phyloP scores from a whole-genome alignment of 2,888 invertebrate species.

The Muscina levida region DNA sequence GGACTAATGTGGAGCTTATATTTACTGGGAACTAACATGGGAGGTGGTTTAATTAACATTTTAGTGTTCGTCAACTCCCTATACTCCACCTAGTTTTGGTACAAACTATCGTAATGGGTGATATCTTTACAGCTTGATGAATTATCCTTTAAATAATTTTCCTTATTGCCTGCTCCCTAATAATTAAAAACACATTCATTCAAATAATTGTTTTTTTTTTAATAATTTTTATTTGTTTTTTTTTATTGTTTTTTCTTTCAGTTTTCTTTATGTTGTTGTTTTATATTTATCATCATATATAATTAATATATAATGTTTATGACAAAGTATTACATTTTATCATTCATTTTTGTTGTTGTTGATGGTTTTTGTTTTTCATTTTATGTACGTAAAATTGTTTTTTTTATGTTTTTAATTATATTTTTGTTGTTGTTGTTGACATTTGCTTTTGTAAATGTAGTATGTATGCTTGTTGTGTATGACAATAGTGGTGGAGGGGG shows the following conservation, averaged over 20 bases:
- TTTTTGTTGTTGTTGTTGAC: slow-evolving; percentile 50
- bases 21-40: too few relatives aligned
- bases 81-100: too few relatives aligned
- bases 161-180: too few relatives aligned
- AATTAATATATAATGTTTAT: slow-evolving; percentile 67
- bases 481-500: too few relatives aligned
- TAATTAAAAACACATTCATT: slow-evolving; percentile 48
- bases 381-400: slow-evolving; percentile 72
- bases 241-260: slow-evolving; percentile 55
- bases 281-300: slow-evolving; percentile 64
- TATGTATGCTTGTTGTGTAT: slow-evolving; percentile 36
- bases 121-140: too few relatives aligned
- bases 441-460: slow-evolving; percentile 52
- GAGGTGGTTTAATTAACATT: too few relatives aligned
- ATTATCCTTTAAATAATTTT: too few relatives aligned
- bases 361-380: slow-evolving; percentile 72
- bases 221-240: slow-evolving; percentile 61
- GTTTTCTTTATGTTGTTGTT: slow-evolving; percentile 46
- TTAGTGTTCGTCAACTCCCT: too few relatives aligned
- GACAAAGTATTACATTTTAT: slow-evolving; percentile 65
- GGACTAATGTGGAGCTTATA: too few relatives aligned
- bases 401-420: slow-evolving; percentile 55
- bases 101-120: too few relatives aligned
- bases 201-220: slow-evolving; percentile 61
- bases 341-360: slow-evolving; percentile 69